Percentiles rank a stretch among this genome's conserved stretches.
Evolutionary conservation across 2,113 vertebrate species (phyloP).

Genomic region (Callionymus lyra): DNA sequence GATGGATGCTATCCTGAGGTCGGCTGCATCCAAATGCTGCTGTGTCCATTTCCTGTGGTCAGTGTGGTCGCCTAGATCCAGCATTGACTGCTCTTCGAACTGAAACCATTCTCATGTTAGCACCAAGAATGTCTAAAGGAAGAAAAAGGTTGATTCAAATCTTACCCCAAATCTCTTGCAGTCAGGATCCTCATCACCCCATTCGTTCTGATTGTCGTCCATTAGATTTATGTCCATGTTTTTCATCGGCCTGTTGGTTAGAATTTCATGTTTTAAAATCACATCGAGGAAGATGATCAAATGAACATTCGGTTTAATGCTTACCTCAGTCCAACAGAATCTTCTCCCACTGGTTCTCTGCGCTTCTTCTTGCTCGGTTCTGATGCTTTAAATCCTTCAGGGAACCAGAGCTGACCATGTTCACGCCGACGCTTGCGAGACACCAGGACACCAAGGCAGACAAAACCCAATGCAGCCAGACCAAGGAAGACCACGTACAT

Average conservation of each 20-base stretch:
- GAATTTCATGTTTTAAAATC: not conserved
- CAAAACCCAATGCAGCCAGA: constrained; percentile 69
- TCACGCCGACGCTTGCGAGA: constrained; percentile 84
- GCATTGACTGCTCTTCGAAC: constrained; percentile 72
- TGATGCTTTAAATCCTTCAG: constrained; percentile 88
- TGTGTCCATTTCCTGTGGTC: constrained; percentile 76
- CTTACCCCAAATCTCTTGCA: constrained; percentile 83
- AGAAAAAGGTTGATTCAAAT: not conserved
- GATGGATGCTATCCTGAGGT: constrained; percentile 84
- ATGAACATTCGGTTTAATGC: constrained; percentile 23
- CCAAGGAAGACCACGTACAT: constrained; percentile 77
- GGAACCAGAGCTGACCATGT: constrained; percentile 97
- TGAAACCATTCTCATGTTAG: constrained; percentile 19
- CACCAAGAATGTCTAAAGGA: not conserved
- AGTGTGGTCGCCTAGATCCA: constrained; percentile 74
- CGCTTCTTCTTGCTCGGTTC: constrained; percentile 95
- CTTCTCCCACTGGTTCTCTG: constrained; percentile 87
- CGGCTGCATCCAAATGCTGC: constrained; percentile 79
- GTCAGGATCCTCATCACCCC: constrained; percentile 85
- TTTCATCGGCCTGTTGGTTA: constrained; percentile 79
- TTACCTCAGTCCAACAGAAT: constrained; percentile 94
- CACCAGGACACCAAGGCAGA: constrained; percentile 80
- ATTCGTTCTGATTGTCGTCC: constrained; percentile 93
- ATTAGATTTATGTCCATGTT: constrained; percentile 83
- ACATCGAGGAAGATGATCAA: not conserved